Percentiles rank a stretch among this genome's conserved stretches.
Conservation (phyloP, 1,140 invertebrate species). For the Eriocheir sinensis region DNA sequence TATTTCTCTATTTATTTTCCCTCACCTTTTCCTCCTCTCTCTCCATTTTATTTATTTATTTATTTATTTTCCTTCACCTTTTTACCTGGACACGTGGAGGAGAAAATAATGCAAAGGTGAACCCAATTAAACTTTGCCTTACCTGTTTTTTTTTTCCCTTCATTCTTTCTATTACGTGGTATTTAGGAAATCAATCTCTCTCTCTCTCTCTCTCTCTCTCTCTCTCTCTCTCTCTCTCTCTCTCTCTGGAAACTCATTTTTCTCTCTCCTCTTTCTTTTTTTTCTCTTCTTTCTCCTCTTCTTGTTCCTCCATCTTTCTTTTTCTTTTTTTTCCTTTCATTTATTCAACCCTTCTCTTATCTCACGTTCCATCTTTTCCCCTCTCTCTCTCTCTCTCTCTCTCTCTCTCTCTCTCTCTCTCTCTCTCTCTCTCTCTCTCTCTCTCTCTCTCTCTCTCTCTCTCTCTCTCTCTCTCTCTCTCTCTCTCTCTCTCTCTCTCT, state of each 20-base stretch:
- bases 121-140: too few relatives aligned
- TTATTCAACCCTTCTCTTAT: not conserved
- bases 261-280: not conserved
- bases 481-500: slow-evolving; percentile 1
- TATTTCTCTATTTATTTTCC: too few relatives aligned
- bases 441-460: slow-evolving; percentile 39
- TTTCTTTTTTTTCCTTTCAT: not conserved
- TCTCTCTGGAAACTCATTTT: too few relatives aligned
- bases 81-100: too few relatives aligned
- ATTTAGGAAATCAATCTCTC: too few relatives aligned
- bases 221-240: not conserved
- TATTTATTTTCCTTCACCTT: too few relatives aligned
- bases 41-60: too few relatives aligned
- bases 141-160: too few relatives aligned
- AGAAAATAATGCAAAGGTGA: too few relatives aligned
- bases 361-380: not conserved
- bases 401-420: slow-evolving; percentile 55
- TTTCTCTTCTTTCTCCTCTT: not conserved
- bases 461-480: slow-evolving; percentile 19
- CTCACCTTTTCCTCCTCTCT: too few relatives aligned
- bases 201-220: slow-evolving; percentile 45
- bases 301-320: not conserved
- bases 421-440: slow-evolving; percentile 55
- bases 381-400: slow-evolving; percentile 17
- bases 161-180: too few relatives aligned